Conservation (phyloP, 2,797 vertebrate genomes). For the Propithecus perrieri region DNA sequence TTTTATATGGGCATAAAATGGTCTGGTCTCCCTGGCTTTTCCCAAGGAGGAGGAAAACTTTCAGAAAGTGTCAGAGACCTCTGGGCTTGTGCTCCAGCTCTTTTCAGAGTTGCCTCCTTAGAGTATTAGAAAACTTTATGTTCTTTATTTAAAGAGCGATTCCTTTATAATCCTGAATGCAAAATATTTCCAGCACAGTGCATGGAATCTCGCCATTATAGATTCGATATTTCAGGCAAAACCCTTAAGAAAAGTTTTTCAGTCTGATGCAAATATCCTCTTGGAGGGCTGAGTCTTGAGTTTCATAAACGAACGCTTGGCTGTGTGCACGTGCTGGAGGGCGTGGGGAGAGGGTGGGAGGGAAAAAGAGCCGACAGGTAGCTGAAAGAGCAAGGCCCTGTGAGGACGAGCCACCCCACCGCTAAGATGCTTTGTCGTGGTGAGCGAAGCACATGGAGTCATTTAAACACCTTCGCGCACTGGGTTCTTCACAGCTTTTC, state of each 20-base stretch:
- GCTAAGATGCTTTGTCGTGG: background rate
- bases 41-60: background rate
- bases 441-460: background rate
- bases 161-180: background rate
- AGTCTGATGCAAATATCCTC: background rate
- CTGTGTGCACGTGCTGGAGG: background rate
- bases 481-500: background rate
- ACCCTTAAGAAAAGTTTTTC: background rate
- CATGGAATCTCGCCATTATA: background rate
- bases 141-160: background rate
- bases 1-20: background rate
- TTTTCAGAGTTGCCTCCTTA: background rate
- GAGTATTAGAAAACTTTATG: background rate
- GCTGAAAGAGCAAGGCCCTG: background rate
- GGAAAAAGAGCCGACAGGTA: background rate
- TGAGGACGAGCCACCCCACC: background rate
- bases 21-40: background rate
- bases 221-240: background rate
- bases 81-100: background rate
- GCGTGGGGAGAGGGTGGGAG: background rate
- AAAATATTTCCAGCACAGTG: conserved; percentile 8
- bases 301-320: background rate
- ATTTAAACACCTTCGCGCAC: background rate
- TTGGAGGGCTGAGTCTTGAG: background rate
- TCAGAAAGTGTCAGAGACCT: background rate